Conservation (phyloP, 2,888 invertebrate species). For the Ephialtes manifestator region DNA sequence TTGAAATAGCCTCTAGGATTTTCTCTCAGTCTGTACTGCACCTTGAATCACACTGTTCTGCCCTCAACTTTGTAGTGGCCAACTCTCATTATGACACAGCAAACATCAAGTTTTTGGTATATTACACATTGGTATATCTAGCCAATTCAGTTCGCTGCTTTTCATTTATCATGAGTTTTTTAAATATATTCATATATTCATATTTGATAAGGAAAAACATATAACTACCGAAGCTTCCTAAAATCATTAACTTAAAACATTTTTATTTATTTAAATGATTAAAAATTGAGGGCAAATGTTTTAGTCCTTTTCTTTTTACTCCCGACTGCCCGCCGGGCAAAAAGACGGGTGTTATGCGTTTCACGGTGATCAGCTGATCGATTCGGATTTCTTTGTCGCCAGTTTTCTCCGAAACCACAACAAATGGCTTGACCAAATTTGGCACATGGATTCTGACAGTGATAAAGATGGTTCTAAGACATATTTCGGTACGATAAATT, state of each 20-base stretch:
- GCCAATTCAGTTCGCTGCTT: not conserved
- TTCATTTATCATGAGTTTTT: not conserved
- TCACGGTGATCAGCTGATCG: no score
- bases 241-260: not conserved
- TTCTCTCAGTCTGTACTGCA: constrained; percentile 36
- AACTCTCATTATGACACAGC: constrained; percentile 56
- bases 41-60: not conserved
- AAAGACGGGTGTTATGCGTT: no score
- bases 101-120: constrained; percentile 59
- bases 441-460: no score
- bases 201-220: not conserved
- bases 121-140: constrained; percentile 33
- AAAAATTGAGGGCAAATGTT: not conserved
- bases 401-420: no score
- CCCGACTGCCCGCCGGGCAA: no score
- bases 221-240: not conserved
- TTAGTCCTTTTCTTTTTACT: not conserved
- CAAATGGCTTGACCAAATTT: no score
- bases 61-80: constrained; percentile 23
- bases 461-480: no score
- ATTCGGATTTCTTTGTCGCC: no score
- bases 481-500: no score
- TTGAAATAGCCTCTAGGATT: constrained; percentile 64
- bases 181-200: constrained; percentile 6
- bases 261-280: not conserved